A percentile compares a stretch with the other conserved stretches of the same genome.
Conservation (phyloP, 30 jellyfish, hydroid and myxozoan species). For the Nemopilema nomurai region DNA sequence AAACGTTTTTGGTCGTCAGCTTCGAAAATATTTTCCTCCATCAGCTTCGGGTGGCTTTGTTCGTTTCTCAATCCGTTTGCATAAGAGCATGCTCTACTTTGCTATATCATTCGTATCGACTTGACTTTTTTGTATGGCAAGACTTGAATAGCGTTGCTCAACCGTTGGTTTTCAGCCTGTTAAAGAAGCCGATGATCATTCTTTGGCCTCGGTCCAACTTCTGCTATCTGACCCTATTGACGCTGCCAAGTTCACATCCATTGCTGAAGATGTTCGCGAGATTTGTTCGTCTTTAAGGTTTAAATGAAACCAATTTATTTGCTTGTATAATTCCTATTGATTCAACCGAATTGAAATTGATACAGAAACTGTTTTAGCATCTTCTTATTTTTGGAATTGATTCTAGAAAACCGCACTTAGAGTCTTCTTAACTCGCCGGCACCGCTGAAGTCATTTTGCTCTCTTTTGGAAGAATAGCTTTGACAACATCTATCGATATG, state of each 20-base stretch:
- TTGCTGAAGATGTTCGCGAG: slow-evolving; percentile 23
- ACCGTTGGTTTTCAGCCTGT: slow-evolving; percentile 8
- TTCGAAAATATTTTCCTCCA: too few relatives aligned
- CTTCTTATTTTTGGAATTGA: background rate
- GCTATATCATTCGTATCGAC: too few relatives aligned
- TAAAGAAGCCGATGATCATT: slow-evolving; percentile 18
- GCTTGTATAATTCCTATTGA: too few relatives aligned
- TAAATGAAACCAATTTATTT: too few relatives aligned
- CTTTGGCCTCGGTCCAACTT: slow-evolving; percentile 4
- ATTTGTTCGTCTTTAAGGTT: slow-evolving; percentile 32
- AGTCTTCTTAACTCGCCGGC: background rate
- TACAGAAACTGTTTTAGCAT: background rate
- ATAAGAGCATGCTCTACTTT: too few relatives aligned
- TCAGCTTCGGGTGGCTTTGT: too few relatives aligned
- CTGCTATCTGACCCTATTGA: slow-evolving; percentile 31
- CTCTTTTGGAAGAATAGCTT: too few relatives aligned
- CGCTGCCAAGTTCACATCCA: slow-evolving; percentile 25
- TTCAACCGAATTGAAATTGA: too few relatives aligned
- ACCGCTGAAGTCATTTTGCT: background rate
- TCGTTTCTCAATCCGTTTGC: too few relatives aligned
- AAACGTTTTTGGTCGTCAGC: too few relatives aligned
- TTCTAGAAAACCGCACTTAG: background rate
- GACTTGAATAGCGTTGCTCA: background rate
- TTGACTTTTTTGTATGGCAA: too few relatives aligned
- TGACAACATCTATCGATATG: background rate